phyloP scores from a whole-genome alignment of 2,113 vertebrate genomes.

The Isurus oxyrinchus region DNA sequence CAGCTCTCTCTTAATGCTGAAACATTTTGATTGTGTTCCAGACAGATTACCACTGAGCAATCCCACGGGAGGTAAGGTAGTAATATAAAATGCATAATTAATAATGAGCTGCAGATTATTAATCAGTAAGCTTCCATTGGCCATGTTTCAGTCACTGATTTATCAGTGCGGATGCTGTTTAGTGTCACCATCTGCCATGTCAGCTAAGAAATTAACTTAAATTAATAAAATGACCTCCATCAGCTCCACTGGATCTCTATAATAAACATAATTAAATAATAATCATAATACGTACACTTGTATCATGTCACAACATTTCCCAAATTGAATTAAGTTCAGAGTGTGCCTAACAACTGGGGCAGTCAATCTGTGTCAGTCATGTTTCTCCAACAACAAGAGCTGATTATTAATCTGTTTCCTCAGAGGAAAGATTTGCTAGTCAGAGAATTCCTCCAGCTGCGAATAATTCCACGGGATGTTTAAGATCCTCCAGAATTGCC shows the following conservation, averaged over 20 bases:
- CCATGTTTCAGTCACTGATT: neutral
- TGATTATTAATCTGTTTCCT: neutral
- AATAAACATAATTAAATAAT: slow-evolving; percentile 27
- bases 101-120: neutral
- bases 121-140: neutral
- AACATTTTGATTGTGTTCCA: neutral
- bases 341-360: neutral
- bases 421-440: neutral
- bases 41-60: neutral
- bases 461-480: neutral
- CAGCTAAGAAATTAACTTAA: slow-evolving; percentile 17
- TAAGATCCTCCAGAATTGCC: neutral
- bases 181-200: neutral
- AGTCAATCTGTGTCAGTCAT: neutral
- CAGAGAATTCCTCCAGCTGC: neutral
- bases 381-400: neutral
- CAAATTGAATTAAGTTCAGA: slow-evolving; percentile 18
- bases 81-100: neutral
- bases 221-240: neutral
- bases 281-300: neutral
- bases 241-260: neutral
- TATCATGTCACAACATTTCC: neutral
- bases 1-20: neutral
- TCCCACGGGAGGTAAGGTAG: neutral
- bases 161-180: neutral